Conservation (phyloP, 1,140 invertebrate genomes). For the Aphelinus atriplicis region DNA sequence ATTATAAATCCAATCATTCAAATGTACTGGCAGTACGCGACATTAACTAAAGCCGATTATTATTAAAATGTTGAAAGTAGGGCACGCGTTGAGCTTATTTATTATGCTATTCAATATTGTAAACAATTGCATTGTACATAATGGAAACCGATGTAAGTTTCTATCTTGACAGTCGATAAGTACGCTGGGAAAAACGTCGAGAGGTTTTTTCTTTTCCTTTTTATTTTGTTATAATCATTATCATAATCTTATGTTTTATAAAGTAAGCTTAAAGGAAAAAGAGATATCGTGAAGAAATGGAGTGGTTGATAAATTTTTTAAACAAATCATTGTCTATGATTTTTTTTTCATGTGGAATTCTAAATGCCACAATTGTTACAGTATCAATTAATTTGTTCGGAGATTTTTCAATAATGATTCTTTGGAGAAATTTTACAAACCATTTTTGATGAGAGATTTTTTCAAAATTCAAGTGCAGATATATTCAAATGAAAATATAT, state of each 20-base stretch:
- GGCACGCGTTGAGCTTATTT: slow-evolving; percentile 62
- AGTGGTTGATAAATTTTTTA: too few relatives aligned
- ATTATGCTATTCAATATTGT: slow-evolving; percentile 53
- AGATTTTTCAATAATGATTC: too few relatives aligned
- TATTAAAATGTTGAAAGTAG: slow-evolving; percentile 45
- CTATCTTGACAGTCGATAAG: slow-evolving; percentile 31
- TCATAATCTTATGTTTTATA: neutral
- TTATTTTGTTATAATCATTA: slow-evolving; percentile 23
- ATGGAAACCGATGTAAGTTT: slow-evolving; percentile 40
- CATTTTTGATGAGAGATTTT: too few relatives aligned
- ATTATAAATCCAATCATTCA: slow-evolving; percentile 37
- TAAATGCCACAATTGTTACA: too few relatives aligned
- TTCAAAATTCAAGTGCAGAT: too few relatives aligned
- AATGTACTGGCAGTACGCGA: slow-evolving; percentile 23
- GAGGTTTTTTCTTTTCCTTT: slow-evolving; percentile 25
- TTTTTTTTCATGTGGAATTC: too few relatives aligned
- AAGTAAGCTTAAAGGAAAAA: slow-evolving; percentile 5
- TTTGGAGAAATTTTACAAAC: too few relatives aligned
- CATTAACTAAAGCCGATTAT: slow-evolving; percentile 28
- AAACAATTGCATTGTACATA: slow-evolving; percentile 59
- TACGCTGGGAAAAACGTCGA: slow-evolving; percentile 29
- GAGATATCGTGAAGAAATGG: neutral
- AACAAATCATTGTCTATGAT: too few relatives aligned
- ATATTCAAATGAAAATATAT: too few relatives aligned
- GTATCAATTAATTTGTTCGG: too few relatives aligned